Percentiles rank a stretch among this genome's conserved stretches.
These are phyloP conservation scores for Papilio glaucus DNA, from an alignment of 1,140 invertebrate species.

Conservation along the genomic window DNA sequence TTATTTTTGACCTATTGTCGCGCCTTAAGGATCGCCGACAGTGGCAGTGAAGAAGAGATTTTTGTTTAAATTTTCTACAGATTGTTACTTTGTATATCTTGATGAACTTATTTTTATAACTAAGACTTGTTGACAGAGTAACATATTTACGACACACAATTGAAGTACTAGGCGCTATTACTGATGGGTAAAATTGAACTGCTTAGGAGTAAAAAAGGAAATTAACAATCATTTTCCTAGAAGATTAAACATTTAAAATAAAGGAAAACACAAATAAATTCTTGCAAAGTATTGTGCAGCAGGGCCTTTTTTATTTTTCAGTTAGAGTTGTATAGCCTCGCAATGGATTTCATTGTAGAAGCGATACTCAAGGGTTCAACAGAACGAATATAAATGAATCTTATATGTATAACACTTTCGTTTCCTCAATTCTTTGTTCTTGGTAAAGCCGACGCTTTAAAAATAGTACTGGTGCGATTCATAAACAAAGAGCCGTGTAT, in stretches of 20 bases:
- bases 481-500: no score
- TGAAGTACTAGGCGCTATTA: no score
- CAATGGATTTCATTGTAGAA: constrained; percentile 31
- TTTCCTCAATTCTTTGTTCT: constrained; percentile 60
- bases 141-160: no score
- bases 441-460: constrained; percentile 1
- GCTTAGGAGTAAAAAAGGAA: no score
- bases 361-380: constrained; percentile 68
- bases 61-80: no score
- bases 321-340: constrained; percentile 51
- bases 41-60: no score
- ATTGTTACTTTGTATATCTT: no score
- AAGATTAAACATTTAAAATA: neutral
- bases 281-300: neutral
- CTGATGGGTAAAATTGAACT: no score
- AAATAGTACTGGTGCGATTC: neutral
- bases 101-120: no score
- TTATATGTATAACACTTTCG: constrained; percentile 82
- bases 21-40: no score
- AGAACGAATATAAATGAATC: constrained; percentile 82
- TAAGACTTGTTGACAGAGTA: no score
- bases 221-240: neutral
- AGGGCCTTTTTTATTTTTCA: constrained; percentile 42
- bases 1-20: no score
- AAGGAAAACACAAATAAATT: neutral